Base-by-base conservation (phyloP, 92 coral and sea anemone genomes). In the Pocillopora meandrina region DNA sequence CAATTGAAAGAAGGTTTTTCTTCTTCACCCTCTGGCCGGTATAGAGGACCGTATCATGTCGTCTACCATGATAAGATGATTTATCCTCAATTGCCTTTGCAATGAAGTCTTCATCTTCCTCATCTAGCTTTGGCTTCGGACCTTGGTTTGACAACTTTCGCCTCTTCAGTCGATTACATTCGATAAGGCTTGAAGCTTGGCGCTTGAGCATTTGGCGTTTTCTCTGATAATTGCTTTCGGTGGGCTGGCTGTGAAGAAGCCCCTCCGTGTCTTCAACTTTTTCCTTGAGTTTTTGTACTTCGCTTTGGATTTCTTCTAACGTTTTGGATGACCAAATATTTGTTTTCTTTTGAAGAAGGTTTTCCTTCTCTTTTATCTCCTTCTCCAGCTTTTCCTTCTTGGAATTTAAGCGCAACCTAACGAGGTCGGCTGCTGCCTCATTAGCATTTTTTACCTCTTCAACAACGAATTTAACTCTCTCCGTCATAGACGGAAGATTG, bases 371-470 rank as follows among this genome's bases (percentile, higher is more conserved):
- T 23, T 61, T 67, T n/a, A 68, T 80, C 49, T 67, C 61, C 76
- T 80, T 67, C 35, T 68, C 84, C 23, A 55, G 84, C 16, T 17
- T 61, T 72, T 70, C 85, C 85, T 82, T 82, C 68, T 26, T 82
- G 68, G 85, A 71, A 12, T 65, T 82, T 82, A 70, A 82, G 4
- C 85, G 77, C 85, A 82, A 57, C 77, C 68, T 82, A 61, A 82
- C 85, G 49, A 71, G 71, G 68, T 58, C 78, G 31, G 16, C 56
- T 23, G 78, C 78, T 82, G 78, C 69, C 56, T 82, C 85, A 23
- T 82, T 62, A 70, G 85, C 78, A 69, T 82, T 71, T 82, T 82
- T 71, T 64, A 80, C 84, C 47, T 80, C 85, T 70, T 82, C 85
- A 72, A 35, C 77, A 13, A 72, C 86, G 21, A 82, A 72, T 72